Base-by-base conservation (phyloP, 2,113 vertebrate genomes). In the Nematolebias whitei region DNA sequence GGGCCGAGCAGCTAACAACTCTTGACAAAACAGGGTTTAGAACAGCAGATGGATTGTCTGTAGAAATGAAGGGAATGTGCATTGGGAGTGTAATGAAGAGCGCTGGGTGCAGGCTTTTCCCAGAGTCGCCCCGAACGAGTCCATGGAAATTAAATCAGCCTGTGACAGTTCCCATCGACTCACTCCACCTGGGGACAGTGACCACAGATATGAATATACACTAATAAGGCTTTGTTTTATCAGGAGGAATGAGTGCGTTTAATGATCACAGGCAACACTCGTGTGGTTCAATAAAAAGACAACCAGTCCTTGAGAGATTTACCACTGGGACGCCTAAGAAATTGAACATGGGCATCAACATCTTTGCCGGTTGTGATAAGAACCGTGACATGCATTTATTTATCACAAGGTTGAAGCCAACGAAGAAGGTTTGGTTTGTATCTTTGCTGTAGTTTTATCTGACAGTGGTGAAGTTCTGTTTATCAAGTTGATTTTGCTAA, bases 231-330 rank as follows among this genome's bases (percentile, higher is more conserved):
- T 87, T 78, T 91, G 92, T 87, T 86, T 78, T 61, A 63, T 68
- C 75, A 63, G 63, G 78, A 91, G 93, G 94, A 93, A 93, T 66
- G 52, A 73, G 62, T 41, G 68, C 90, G 93, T 95, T 94, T 94
- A 94, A 95, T 95, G 93, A 95, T 94, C 92, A 93, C 92, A 93
- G 94, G 93, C 94, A 95, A 95, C 93, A 90, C 94, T 94, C 93
- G 84, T 87, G 93, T 93, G 95, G 92, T 94, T 94, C 92, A 92
- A 76, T 70, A 81, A 70, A 74, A 69, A 74, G 73, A 65, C 67
- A 70, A 20, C 50, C 63, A 22, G 55, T 73, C 50, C 74, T 76
- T 65, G 20, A 49, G 78, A 84, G 76, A 74, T 44, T 52, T 78
- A 57, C 43, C 47, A 22, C 54, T 15, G 71, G 69, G 53, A 50